Conservation (phyloP, 2,888 invertebrate genomes). For the Erpobdella octoculata region DNA sequence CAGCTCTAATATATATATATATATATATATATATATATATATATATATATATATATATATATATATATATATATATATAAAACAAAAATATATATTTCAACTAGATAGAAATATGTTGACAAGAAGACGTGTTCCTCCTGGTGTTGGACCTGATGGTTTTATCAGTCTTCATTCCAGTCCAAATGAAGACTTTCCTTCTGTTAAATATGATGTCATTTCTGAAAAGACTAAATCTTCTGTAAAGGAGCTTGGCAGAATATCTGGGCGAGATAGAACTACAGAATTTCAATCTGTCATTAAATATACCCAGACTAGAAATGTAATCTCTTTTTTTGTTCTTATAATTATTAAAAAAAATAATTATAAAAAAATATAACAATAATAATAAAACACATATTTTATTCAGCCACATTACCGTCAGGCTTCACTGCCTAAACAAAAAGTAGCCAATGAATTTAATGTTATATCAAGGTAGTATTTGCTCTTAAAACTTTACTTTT, state of each 20-base stretch:
- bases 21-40: no score
- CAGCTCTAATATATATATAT: no score
- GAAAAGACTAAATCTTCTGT: no score
- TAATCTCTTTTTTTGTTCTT: background rate
- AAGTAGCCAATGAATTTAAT: background rate
- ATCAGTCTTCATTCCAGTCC: background rate
- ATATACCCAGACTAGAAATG: conserved; percentile 17
- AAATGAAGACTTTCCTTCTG: background rate
- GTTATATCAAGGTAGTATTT: conserved; percentile 9
- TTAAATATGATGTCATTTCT: background rate
- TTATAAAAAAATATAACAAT: background rate
- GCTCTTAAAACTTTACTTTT: background rate
- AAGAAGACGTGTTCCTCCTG: background rate
- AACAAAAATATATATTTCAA: no score
- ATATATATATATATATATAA: no score
- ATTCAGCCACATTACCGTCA: background rate
- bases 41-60: no score
- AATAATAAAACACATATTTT: background rate
- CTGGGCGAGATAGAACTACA: conserved; percentile 2
- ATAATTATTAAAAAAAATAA: background rate
- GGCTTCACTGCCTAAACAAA: background rate
- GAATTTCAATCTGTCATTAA: conserved; percentile 22
- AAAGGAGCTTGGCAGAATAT: background rate
- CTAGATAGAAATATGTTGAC: no score
- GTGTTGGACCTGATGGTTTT: background rate